phyloP scores from a whole-genome alignment of 2,113 vertebrate species.

The Tautogolabrus adspersus region DNA sequence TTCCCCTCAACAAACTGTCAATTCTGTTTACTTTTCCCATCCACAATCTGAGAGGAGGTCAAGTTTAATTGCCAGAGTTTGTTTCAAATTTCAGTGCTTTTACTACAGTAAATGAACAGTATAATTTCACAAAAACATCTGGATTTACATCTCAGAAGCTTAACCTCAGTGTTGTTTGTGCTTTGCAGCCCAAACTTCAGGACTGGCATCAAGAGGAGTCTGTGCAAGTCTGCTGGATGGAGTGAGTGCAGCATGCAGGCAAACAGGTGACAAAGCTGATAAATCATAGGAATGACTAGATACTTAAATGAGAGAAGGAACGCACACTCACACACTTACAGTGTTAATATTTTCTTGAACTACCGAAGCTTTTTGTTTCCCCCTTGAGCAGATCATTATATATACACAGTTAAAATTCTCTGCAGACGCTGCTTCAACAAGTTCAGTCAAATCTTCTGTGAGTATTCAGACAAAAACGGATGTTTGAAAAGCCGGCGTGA shows the following conservation, averaged over 20 bases:
- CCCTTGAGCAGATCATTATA: slow-evolving; percentile 48
- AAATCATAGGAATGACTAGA: slow-evolving; percentile 13
- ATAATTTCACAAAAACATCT: slow-evolving; percentile 54
- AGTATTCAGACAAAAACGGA: slow-evolving; percentile 8
- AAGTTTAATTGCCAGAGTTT: slow-evolving; percentile 39
- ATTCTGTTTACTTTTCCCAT: not conserved
- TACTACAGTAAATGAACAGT: not conserved
- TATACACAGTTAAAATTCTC: slow-evolving; percentile 42
- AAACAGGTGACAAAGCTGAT: not conserved
- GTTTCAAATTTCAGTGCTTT: slow-evolving; percentile 17
- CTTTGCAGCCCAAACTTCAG: slow-evolving; percentile 45
- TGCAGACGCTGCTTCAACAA: slow-evolving; percentile 40
- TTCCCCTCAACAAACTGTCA: not conserved
- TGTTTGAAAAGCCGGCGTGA: not conserved
- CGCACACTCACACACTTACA: not conserved
- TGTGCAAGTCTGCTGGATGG: slow-evolving; percentile 21
- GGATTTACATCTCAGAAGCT: slow-evolving; percentile 30
- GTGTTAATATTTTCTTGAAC: slow-evolving; percentile 6
- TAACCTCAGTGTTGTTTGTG: slow-evolving; percentile 44
- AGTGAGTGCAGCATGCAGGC: slow-evolving; percentile 19
- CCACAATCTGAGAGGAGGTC: not conserved
- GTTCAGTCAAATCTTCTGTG: slow-evolving; percentile 47
- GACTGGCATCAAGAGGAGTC: slow-evolving; percentile 39
- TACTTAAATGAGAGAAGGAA: slow-evolving; percentile 12
- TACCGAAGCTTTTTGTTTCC: slow-evolving; percentile 13